phyloP scores from a whole-genome alignment of 1,140 invertebrate species.

The Palaemon carinicauda region DNA sequence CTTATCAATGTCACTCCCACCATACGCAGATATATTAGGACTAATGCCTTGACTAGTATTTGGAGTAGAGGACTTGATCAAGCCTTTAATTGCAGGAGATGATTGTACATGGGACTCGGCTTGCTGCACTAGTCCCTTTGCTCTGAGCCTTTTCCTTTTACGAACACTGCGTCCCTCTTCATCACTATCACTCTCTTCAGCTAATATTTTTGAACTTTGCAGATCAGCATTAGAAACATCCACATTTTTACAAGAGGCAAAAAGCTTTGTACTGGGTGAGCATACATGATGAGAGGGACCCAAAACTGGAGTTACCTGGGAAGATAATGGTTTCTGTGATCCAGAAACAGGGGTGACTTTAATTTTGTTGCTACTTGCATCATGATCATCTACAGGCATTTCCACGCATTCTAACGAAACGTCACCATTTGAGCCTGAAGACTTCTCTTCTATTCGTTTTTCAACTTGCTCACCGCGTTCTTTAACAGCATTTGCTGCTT shows the following conservation, averaged over 20 bases:
- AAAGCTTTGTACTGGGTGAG: slow-evolving; percentile 18
- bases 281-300: not conserved
- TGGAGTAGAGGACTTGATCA: slow-evolving; percentile 10
- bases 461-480: slow-evolving; percentile 15
- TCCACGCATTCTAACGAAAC: not conserved
- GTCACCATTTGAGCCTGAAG: not conserved
- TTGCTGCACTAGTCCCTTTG: not conserved
- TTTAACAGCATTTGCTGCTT: slow-evolving; percentile 19
- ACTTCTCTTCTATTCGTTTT: not conserved
- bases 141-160: slow-evolving; percentile 25
- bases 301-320: slow-evolving; percentile 24
- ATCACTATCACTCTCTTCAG: slow-evolving; percentile 37
- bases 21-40: slow-evolving; percentile 3
- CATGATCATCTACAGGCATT: not conserved
- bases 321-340: not conserved
- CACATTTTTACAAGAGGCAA: slow-evolving; percentile 20
- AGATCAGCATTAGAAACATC: not conserved
- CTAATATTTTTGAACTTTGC: not conserved
- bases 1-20: slow-evolving; percentile 22
- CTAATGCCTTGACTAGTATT: slow-evolving; percentile 39
- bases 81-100: not conserved
- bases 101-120: not conserved
- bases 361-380: too few relatives aligned
- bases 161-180: slow-evolving; percentile 9
- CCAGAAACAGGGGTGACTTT: not conserved